Evolutionary conservation across 2,888 invertebrate species (phyloP).

Genomic region (Cylindroiulus punctatus): DNA sequence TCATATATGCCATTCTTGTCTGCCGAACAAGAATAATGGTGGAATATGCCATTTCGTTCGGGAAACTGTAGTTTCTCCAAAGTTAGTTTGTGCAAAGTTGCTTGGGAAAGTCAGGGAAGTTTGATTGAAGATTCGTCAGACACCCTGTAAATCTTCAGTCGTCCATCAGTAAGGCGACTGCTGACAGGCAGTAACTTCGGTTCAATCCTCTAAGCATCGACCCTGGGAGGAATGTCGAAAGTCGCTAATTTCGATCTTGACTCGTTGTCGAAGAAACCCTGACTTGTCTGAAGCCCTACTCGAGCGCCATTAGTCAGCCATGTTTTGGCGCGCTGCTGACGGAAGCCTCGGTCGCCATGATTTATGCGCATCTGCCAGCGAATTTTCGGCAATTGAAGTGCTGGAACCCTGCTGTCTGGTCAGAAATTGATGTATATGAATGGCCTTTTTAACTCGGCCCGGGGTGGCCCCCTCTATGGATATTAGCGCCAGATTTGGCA

Average conservation of each 20-base stretch:
- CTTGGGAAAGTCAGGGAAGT: too few relatives aligned
- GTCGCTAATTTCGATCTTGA: background rate
- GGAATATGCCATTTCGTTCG: too few relatives aligned
- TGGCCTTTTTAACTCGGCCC: background rate
- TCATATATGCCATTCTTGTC: too few relatives aligned
- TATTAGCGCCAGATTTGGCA: constrained; percentile 38
- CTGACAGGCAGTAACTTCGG: background rate
- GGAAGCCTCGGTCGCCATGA: constrained; percentile 3
- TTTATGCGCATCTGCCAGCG: background rate
- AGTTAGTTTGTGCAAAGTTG: too few relatives aligned
- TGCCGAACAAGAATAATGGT: too few relatives aligned
- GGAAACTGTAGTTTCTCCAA: too few relatives aligned
- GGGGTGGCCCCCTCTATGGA: background rate
- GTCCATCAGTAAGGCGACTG: background rate
- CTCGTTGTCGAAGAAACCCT: background rate
- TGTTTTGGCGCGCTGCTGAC: constrained; percentile 38
- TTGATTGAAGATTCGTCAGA: too few relatives aligned
- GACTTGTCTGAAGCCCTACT: background rate
- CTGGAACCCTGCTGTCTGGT: constrained; percentile 38
- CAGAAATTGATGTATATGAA: constrained; percentile 38
- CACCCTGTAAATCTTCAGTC: too few relatives aligned
- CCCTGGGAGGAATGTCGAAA: background rate
- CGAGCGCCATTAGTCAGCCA: constrained; percentile 14
- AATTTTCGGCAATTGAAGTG: background rate
- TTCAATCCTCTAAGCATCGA: background rate